phyloP scores from a whole-genome alignment of 2,113 vertebrate genomes.

The Bos indicus region DNA sequence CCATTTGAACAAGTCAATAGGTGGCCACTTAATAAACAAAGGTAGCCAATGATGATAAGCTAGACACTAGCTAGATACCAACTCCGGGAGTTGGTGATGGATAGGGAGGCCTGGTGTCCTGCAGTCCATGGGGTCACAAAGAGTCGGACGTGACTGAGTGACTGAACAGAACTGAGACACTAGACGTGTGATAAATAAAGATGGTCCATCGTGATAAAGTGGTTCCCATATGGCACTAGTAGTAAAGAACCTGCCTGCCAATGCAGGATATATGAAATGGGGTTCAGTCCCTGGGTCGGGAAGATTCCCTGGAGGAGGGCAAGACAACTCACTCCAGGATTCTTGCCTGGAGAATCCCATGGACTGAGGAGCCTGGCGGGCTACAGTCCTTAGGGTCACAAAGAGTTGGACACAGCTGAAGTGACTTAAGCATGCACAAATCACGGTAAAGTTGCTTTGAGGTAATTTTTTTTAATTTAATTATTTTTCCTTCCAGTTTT shows the following conservation, averaged over 20 bases:
- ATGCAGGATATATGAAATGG: background rate
- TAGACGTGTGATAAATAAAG: background rate
- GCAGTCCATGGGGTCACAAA: background rate
- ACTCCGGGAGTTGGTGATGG: background rate
- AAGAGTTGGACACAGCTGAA: background rate
- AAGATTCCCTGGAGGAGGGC: background rate
- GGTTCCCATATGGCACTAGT: background rate
- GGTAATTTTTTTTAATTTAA: background rate
- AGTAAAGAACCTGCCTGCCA: background rate
- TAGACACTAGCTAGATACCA: background rate
- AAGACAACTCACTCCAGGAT: background rate
- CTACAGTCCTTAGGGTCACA: background rate
- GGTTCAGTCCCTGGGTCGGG: background rate
- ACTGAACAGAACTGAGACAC: background rate
- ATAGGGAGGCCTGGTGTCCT: background rate
- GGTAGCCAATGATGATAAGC: background rate
- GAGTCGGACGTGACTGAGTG: background rate
- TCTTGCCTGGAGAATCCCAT: background rate
- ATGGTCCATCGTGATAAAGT: background rate
- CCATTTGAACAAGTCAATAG: background rate
- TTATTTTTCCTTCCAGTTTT: background rate
- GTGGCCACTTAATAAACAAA: background rate
- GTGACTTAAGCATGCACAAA: background rate
- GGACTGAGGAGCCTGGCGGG: background rate
- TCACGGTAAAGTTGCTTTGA: background rate